Evolutionary conservation across 2,888 invertebrate species (phyloP).

Genomic region (Diplolepis rosae): DNA sequence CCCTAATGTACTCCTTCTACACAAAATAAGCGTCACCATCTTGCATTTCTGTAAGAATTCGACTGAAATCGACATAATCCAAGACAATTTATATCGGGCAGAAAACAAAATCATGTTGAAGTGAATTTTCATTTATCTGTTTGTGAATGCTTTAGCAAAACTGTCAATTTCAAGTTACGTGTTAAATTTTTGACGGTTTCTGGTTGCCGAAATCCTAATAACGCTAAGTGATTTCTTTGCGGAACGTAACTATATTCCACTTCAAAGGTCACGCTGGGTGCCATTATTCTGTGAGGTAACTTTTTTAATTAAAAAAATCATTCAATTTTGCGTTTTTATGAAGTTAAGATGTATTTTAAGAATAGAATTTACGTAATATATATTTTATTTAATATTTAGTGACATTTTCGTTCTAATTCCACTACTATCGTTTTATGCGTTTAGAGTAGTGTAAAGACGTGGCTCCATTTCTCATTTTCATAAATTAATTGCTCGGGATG

Average conservation of each 20-base stretch:
- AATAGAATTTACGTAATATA: no score
- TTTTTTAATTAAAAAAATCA: background rate
- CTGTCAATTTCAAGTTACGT: background rate
- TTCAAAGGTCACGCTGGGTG: background rate
- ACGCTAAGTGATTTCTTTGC: background rate
- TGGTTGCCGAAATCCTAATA: background rate
- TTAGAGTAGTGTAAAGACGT: no score
- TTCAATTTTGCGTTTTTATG: background rate
- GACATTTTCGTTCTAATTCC: background rate
- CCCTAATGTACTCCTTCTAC: no score
- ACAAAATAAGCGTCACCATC: background rate
- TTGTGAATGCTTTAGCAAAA: background rate
- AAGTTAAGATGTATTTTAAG: background rate
- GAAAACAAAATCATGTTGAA: background rate
- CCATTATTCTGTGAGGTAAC: slow-evolving; percentile 12
- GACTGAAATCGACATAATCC: no score
- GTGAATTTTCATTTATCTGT: background rate
- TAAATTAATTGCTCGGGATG: no score
- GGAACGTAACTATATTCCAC: background rate
- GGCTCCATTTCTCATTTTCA: no score
- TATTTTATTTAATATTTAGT: background rate
- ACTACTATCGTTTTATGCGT: no score
- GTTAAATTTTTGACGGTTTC: no score
- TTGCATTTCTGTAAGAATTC: background rate
- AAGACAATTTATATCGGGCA: background rate